Evolutionary conservation across 2,113 vertebrate genomes (phyloP), one percentile per base, ranked within the genome.

Genomic region (Leucosticte australis): DNA sequence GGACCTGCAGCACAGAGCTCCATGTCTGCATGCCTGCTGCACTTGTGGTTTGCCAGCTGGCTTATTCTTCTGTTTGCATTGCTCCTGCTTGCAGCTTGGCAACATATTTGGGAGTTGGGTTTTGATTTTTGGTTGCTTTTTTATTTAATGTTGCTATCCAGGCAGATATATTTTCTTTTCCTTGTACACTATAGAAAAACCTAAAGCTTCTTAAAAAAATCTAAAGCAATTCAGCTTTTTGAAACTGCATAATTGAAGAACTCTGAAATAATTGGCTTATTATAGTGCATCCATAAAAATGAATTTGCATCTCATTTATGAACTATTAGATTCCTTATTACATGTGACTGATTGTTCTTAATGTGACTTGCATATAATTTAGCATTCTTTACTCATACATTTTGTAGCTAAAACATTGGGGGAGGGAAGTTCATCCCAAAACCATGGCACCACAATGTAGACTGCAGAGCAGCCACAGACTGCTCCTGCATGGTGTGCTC

Each of bases 211-310:
- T 92, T 85, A 15, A 56, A 83, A 94, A 76, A 10, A 35, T 82
- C 94, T 92, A 84, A 96, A 94, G 95, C 90, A 96, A 82, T 97
- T 94, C 92, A 92, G 92, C 86, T 97, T 96, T 94, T 97, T 91
- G 97, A 94, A 97, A 97, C 83, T 84, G 83, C 84, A 63, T 97
- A 96, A 97, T 97, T 96, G 95, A 97, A 97, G 95, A 97, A 91
- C 94, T 97, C 89, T 91, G 97, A 97, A 98, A 97, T 98, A 98
- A 98, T 98, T 97, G 96, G 96, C 97, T 98, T 97, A 97, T 98
- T 98, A 98, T 75, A 97, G 96, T 97, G 94, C 94, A 96, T 89
- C 97, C 95, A 46, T 94, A 95, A 93, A 97, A 97, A 97, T 92
- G 95, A 97, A 98, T 98, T 98, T 97, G 97, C 97, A 97, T 97